phyloP scores from a whole-genome alignment of 2,797 vertebrate species.

The Pantherophis alleghaniensis region DNA sequence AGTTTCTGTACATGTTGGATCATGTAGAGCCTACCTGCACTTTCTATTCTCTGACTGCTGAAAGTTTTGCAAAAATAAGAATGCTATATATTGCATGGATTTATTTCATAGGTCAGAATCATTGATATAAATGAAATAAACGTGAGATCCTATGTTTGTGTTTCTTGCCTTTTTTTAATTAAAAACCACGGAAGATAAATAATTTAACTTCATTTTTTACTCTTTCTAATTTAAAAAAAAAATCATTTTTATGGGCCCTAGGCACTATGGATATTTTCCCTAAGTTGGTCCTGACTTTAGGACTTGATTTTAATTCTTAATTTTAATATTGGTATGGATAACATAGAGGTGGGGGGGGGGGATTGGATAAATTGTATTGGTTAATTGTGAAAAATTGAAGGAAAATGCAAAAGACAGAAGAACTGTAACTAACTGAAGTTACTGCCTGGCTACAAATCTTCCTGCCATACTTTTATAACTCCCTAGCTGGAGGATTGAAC shows the following conservation, averaged over 20 bases:
- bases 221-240: background rate
- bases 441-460: background rate
- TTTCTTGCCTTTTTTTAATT: background rate
- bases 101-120: background rate
- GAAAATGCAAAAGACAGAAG: background rate
- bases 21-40: background rate
- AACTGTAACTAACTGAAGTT: background rate
- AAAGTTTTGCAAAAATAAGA: background rate
- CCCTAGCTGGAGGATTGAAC: background rate
- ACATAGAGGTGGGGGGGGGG: background rate
- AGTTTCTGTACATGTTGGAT: background rate
- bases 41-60: background rate
- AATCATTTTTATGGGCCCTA: background rate
- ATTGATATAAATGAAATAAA: background rate
- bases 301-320: background rate
- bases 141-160: background rate
- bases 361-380: background rate
- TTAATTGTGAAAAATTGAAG: background rate
- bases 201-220: background rate
- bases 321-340: background rate
- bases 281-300: background rate
- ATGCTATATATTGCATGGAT: background rate
- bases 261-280: background rate
- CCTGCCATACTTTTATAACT: background rate
- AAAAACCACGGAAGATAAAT: background rate